A percentile compares a stretch with the other conserved stretches of the same genome.
Evolutionary conservation across 2,113 vertebrate genomes (phyloP).

Genomic region (Actenoides hombroni): DNA sequence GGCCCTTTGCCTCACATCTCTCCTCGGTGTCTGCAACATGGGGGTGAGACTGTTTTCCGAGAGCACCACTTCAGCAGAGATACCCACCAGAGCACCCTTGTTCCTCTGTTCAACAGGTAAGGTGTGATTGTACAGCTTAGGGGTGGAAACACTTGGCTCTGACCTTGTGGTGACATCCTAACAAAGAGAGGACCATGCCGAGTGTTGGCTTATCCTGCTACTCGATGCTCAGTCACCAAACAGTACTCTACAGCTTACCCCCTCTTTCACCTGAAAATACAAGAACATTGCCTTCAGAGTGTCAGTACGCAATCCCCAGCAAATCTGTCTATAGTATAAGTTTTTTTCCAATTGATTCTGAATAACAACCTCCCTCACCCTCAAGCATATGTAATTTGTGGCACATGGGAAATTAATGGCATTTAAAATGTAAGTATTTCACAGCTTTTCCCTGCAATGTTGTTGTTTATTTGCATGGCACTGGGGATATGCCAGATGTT

Average conservation of each 20-base stretch:
- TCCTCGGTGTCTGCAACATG: accelerated
- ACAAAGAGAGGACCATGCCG: accelerated
- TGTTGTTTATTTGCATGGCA: not conserved
- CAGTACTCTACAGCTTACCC: not conserved
- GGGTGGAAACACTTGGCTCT: not conserved
- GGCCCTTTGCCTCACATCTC: not conserved
- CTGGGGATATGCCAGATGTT: not conserved
- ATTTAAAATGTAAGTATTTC: not conserved
- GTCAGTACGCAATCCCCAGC: not conserved
- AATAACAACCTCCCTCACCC: not conserved
- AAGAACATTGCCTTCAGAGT: not conserved
- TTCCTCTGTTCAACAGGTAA: not conserved
- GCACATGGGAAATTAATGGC: not conserved
- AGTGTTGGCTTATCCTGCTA: not conserved
- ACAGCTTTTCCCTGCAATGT: not conserved
- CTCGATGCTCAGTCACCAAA: not conserved
- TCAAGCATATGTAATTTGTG: accelerated
- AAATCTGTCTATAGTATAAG: not conserved
- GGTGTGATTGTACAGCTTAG: not conserved
- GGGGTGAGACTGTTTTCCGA: not conserved
- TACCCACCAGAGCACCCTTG: accelerated
- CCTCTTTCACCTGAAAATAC: not conserved
- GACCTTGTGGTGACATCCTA: not conserved
- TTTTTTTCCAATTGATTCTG: not conserved
- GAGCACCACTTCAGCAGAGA: not conserved